Evolutionary conservation across 1,140 invertebrate species (phyloP).

Genomic region (Thaumatotibia leucotreta): DNA sequence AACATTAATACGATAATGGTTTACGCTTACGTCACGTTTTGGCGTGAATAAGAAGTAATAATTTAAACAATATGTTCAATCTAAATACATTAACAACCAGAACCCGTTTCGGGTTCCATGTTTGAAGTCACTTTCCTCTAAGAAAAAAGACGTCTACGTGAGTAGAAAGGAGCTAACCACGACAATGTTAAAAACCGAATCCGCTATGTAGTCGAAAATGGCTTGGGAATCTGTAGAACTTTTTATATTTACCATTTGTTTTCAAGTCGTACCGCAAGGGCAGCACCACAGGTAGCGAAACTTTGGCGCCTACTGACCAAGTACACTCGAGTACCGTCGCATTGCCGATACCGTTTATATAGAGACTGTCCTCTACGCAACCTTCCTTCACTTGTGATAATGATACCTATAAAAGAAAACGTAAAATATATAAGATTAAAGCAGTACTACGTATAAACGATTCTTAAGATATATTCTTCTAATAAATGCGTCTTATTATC

Average conservation of each 20-base stretch:
- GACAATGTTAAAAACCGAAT: too few species aligned
- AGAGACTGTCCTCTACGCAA: not conserved
- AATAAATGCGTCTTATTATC: not conserved
- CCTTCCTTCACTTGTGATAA: not conserved
- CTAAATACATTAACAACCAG: too few species aligned
- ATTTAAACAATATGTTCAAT: too few species aligned
- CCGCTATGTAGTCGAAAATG: too few species aligned
- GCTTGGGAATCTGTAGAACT: too few species aligned
- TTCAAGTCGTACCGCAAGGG: not conserved
- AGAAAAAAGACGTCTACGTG: too few species aligned
- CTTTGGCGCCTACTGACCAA: not conserved
- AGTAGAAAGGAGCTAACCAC: too few species aligned
- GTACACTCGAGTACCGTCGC: slow-evolving; percentile 4
- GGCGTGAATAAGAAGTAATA: too few species aligned
- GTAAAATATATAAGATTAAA: not conserved
- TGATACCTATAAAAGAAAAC: not conserved
- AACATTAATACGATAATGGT: too few species aligned
- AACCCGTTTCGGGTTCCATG: too few species aligned
- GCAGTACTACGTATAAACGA: not conserved
- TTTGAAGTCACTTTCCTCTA: too few species aligned
- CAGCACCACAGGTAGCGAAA: not conserved
- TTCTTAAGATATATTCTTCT: not conserved
- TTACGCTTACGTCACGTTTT: too few species aligned
- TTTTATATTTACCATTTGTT: not conserved
- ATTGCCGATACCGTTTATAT: not conserved